Evolutionary conservation across 2,797 vertebrate species (phyloP), one percentile per base, ranked within the genome.

Genomic region (Hafferia zeledoni): DNA sequence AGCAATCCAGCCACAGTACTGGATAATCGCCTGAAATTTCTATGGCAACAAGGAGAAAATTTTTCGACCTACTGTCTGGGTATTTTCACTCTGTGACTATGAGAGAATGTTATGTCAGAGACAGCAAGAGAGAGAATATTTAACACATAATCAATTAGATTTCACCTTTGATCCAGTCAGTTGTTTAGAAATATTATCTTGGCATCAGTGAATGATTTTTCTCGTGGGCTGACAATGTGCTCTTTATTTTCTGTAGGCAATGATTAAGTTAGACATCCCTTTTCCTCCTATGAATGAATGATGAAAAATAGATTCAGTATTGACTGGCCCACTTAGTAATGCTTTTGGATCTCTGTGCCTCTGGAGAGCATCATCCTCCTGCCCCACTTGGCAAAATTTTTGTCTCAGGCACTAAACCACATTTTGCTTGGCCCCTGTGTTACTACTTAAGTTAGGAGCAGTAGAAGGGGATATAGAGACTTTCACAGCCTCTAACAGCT

Each of bases 91-190:
- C 64, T 64, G 5, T 82, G 63, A 77, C 24, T 65, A 78, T 0
- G 11, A 89, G 17, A 50, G 17, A 81, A 19, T 78, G 47, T 57
- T 86, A 64, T 94, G 59, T 72, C 67, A 92, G 37, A 83, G 67
- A 70, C 41, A 87, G 31, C 39, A 16, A 76, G 35, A 75, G 22
- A 89, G 90, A 97, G 85, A 95, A 90, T 87, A 95, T 90, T 95
- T 94, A 95, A 77, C 86, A 94, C 85, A 77, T 90, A 96, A 97
- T 97, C 95, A 96, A 95, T 97, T 98, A 97, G 96, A 78, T 90
- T 93, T 97, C 74, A 74, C 95, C 96, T 95, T 97, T 97, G 93
- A 96, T 95, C 81, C 95, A 97, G 87, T 97, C 97, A 97, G 93
- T 95, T 96, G 91, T 96, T 96, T 94, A 96, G 95, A 97, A 97